These are phyloP conservation scores for Ladona fulva DNA, from an alignment of 1,140 invertebrate genomes.

Conservation along the genomic window DNA sequence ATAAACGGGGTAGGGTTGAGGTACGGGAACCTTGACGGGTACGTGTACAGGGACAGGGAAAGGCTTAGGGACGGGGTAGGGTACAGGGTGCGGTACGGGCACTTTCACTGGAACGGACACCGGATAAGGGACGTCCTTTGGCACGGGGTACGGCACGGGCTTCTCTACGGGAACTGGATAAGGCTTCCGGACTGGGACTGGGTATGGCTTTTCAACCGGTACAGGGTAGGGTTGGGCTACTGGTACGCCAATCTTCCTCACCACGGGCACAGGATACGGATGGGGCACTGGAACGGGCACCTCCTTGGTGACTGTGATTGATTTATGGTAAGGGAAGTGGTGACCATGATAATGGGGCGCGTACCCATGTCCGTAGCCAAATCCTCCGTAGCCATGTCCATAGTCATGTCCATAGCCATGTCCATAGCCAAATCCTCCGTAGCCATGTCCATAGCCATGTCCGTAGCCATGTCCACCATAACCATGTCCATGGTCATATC, in stretches of 20 bases:
- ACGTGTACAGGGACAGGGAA: slow-evolving; percentile 13
- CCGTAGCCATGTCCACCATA: neutral
- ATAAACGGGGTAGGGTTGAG: neutral
- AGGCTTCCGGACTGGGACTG: neutral
- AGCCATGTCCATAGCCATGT: neutral
- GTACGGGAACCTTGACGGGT: slow-evolving; percentile 19
- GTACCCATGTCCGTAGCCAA: neutral
- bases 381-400: neutral
- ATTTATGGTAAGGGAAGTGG: neutral
- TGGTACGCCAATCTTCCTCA: neutral
- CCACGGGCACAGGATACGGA: neutral
- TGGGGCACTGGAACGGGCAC: neutral
- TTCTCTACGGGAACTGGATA: slow-evolving; percentile 16
- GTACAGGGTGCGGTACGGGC: slow-evolving; percentile 16
- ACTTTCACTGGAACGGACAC: slow-evolving; percentile 18
- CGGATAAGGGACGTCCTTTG: slow-evolving; percentile 16
- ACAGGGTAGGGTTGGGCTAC: neutral
- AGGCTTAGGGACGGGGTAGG: slow-evolving; percentile 14
- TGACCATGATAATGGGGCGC: neutral
- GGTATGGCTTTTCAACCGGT: slow-evolving; percentile 11
- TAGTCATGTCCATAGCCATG: neutral
- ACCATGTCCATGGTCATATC: neutral
- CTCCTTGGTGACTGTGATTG: neutral
- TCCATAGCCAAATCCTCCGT: neutral
- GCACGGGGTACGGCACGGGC: neutral